Evolutionary conservation across 2,113 vertebrate genomes (phyloP), one percentile per base, ranked within the genome.

Genomic region (Corythornis vintsioides): DNA sequence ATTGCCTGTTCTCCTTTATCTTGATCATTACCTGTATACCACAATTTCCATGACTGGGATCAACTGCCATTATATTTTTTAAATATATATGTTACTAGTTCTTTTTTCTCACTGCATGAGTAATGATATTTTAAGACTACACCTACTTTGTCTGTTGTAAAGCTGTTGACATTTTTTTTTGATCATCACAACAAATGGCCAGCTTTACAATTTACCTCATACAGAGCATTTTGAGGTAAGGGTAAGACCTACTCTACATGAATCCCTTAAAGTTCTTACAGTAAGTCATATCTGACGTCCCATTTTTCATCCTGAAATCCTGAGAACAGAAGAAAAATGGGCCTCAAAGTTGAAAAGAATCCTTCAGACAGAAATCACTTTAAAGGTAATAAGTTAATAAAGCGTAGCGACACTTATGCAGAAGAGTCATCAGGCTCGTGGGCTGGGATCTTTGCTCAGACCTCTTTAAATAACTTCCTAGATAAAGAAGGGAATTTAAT

Each of bases 401-500:
- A 95, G 71, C 40, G 0, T 64, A 77, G 61, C 92, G 91, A 82
- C 14, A 29, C 57, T 87, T 88, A 87, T 73, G 52, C 35, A 93
- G 33, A 93, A 53, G 50, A 84, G 35, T 94, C 85, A 90, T 92
- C 91, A 94, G 75, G 52, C 79, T 90, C 57, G 50, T 50, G 53
- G 78, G 48, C 73, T 88, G 40, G 86, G 61, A 67, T 96, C 96
- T 80, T 96, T 80, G 52, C 77, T 92, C 35, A 94, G 89, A 65
- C 78, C 69, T 96, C 65, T 97, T 97, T 94, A 97, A 96, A 96
- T 80, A 90, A 64, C 70, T 94, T 96, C 50, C 52, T 66, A 96
- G 73, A 96, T 96, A 95, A 97, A 87, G 60, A 79, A 86, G 56
- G 95, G 82, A 91, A 94, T 96, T 95, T 96, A 97, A 97, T 97